A percentile compares a stretch with the other conserved stretches of the same genome.
These are phyloP conservation scores for Cossypha niveicapilla DNA, from an alignment of 2,797 vertebrate species.

Conservation along the genomic window DNA sequence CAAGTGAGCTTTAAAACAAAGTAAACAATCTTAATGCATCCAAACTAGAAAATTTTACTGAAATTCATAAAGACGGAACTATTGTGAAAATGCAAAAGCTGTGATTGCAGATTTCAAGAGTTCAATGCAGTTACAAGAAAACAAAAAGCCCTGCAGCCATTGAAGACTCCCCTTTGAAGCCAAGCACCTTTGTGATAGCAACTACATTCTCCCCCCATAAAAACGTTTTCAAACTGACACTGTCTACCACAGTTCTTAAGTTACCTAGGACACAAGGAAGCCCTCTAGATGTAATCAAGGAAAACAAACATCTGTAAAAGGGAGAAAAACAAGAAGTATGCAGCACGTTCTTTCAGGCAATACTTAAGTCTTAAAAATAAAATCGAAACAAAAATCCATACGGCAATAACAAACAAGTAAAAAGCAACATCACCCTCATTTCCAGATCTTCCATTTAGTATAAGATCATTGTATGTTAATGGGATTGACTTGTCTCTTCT, in stretches of 20 bases:
- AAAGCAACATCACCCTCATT: background rate
- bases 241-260: background rate
- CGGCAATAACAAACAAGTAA: background rate
- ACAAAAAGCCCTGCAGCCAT: background rate
- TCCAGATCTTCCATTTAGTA: background rate
- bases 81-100: background rate
- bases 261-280: background rate
- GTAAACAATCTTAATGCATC: background rate
- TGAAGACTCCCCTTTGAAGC: background rate
- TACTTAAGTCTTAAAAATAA: background rate
- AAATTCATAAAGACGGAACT: background rate
- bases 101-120: background rate
- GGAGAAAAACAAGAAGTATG: background rate
- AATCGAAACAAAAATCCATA: background rate
- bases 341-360: background rate
- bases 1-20: background rate
- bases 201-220: background rate
- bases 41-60: background rate
- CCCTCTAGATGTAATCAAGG: background rate
- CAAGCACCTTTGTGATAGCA: background rate
- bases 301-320: background rate
- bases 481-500: background rate
- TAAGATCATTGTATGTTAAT: background rate
- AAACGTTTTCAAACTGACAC: background rate
- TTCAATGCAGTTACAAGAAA: background rate